These are phyloP conservation scores for Peromyscus californicus DNA, from an alignment of 2,113 vertebrate genomes.

Conservation along the genomic window DNA sequence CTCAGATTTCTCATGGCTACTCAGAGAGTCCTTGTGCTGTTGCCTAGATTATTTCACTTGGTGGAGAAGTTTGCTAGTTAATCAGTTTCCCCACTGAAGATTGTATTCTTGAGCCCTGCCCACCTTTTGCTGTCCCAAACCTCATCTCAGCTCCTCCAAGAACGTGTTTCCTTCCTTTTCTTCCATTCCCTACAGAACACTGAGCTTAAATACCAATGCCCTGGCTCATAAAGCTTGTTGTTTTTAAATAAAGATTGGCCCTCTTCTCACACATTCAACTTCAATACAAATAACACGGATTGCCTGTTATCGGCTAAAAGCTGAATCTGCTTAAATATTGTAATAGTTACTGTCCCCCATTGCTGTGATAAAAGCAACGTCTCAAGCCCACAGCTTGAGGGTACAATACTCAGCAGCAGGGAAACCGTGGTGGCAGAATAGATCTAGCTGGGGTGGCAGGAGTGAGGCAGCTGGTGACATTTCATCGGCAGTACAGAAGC, in stretches of 20 bases:
- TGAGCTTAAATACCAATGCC: not conserved
- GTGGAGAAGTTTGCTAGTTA: not conserved
- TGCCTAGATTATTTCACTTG: not conserved
- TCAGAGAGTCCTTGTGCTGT: not conserved
- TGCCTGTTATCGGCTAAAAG: slow-evolving; percentile 22
- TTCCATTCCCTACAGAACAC: not conserved
- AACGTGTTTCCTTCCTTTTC: not conserved
- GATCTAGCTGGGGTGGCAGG: not conserved
- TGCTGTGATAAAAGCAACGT: not conserved
- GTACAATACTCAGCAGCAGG: not conserved
- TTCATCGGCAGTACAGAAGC: not conserved
- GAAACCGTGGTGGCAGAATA: not conserved
- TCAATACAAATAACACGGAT: slow-evolving; percentile 23
- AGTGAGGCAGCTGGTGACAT: not conserved
- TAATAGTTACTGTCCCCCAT: not conserved
- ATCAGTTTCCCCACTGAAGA: not conserved
- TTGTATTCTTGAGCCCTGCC: not conserved
- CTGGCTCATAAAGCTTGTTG: slow-evolving; percentile 14
- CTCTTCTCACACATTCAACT: not conserved
- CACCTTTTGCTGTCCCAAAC: not conserved
- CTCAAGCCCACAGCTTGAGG: not conserved
- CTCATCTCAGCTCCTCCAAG: not conserved
- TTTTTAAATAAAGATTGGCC: slow-evolving; percentile 17
- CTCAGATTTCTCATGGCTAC: not conserved
- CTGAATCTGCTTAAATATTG: not conserved